These are phyloP conservation scores for Diadema setosum DNA, from an alignment of 35 echinoderm and acorn worm species.

Conservation along the genomic window DNA sequence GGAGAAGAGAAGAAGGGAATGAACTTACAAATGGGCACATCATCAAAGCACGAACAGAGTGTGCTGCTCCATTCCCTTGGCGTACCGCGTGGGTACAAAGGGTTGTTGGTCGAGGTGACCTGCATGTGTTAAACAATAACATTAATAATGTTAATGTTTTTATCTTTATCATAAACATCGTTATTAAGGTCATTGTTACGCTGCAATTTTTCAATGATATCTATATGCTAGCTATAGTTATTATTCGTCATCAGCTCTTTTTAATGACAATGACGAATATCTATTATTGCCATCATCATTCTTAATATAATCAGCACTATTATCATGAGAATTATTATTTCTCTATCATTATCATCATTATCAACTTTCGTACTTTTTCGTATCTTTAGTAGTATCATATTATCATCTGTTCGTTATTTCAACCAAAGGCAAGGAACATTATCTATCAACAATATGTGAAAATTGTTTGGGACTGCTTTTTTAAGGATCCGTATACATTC, in stretches of 20 bases:
- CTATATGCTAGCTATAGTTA: neutral
- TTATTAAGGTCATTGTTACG: neutral
- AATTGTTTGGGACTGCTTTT: too few relatives aligned
- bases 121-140: too few relatives aligned
- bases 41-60: conserved; percentile 8
- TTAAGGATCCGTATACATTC: too few relatives aligned
- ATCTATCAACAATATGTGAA: too few relatives aligned
- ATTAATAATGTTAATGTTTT: neutral
- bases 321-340: neutral
- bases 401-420: too few relatives aligned
- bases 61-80: neutral
- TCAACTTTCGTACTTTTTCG: neutral
- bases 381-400: too few relatives aligned
- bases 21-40: neutral
- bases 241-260: neutral
- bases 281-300: neutral
- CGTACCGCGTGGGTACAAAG: neutral
- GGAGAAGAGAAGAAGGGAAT: neutral
- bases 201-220: neutral
- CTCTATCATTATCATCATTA: neutral
- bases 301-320: neutral
- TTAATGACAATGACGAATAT: neutral
- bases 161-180: neutral
- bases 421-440: too few relatives aligned
- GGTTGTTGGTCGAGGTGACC: neutral